Evolutionary conservation across 2,888 invertebrate genomes (phyloP).

Genomic region (Polydesmus complanatus): DNA sequence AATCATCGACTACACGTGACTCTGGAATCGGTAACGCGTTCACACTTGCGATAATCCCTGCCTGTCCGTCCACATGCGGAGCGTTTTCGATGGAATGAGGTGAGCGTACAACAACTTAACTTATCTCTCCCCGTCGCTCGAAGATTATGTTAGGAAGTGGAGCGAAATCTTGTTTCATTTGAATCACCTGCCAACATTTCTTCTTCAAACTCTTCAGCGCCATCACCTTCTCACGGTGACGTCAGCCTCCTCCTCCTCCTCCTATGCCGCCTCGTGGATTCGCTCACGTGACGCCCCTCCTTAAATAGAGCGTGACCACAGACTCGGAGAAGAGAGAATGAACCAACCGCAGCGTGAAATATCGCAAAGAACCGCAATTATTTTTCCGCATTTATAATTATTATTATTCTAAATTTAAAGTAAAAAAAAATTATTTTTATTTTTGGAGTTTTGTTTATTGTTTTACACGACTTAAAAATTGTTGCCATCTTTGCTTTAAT

Average conservation of each 20-base stretch:
- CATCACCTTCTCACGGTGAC: not conserved
- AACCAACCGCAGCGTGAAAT: not conserved
- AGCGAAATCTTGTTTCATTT: not conserved
- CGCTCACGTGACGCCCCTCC: not conserved
- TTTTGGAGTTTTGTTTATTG: too few relatives aligned
- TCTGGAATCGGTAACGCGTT: too few relatives aligned
- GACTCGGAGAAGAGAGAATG: too few relatives aligned
- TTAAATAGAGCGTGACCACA: not conserved
- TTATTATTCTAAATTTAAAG: too few relatives aligned
- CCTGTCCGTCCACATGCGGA: too few relatives aligned
- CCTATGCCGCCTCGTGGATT: not conserved
- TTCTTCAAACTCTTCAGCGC: not conserved
- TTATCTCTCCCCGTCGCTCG: not conserved
- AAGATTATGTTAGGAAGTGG: not conserved
- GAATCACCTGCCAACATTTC: not conserved
- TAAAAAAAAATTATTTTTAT: too few relatives aligned
- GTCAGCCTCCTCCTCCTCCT: not conserved
- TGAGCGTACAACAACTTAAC: not conserved
- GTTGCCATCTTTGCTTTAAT: too few relatives aligned
- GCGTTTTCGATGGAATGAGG: too few relatives aligned
- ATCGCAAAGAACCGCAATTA: too few relatives aligned
- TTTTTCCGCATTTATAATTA: too few relatives aligned
- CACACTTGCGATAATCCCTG: too few relatives aligned
- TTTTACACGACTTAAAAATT: too few relatives aligned
- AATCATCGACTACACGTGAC: not conserved